Conservation (phyloP, 2,113 vertebrate species). For the Peromyscus maniculatus region DNA sequence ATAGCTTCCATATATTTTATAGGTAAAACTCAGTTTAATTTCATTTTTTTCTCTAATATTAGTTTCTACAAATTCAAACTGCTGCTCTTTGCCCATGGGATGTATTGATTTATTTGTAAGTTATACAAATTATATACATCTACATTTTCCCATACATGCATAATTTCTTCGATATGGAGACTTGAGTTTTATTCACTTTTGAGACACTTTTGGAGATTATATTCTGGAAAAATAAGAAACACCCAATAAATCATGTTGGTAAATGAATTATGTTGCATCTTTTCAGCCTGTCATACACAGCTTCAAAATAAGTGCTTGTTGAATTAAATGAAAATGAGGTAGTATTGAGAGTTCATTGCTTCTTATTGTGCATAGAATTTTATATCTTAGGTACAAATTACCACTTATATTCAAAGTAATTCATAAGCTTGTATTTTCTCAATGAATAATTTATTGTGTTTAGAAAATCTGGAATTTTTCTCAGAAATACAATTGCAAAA, state of each 20-base stretch:
- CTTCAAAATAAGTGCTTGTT: slow-evolving; percentile 12
- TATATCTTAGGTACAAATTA: not conserved
- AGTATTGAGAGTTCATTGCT: not conserved
- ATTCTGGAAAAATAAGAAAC: not conserved
- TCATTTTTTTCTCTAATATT: slow-evolving; percentile 4
- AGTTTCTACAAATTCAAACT: not conserved
- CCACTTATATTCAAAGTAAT: not conserved
- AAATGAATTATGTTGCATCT: not conserved
- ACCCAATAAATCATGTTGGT: not conserved
- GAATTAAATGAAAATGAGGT: slow-evolving; percentile 24
- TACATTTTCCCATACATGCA: not conserved
- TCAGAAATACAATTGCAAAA: slow-evolving; percentile 32
- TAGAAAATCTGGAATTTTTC: not conserved
- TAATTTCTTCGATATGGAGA: not conserved
- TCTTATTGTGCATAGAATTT: slow-evolving; percentile 12
- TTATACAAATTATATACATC: not conserved
- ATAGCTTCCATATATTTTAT: not conserved
- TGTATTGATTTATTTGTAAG: not conserved
- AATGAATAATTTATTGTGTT: not conserved
- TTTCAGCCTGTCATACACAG: not conserved
- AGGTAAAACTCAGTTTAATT: not conserved
- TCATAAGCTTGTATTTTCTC: slow-evolving; percentile 5
- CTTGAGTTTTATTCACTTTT: not conserved
- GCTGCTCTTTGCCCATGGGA: not conserved
- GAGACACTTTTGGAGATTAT: not conserved